Evolutionary conservation across 2,113 vertebrate species (phyloP).

Genomic region (Urocitellus parryii): DNA sequence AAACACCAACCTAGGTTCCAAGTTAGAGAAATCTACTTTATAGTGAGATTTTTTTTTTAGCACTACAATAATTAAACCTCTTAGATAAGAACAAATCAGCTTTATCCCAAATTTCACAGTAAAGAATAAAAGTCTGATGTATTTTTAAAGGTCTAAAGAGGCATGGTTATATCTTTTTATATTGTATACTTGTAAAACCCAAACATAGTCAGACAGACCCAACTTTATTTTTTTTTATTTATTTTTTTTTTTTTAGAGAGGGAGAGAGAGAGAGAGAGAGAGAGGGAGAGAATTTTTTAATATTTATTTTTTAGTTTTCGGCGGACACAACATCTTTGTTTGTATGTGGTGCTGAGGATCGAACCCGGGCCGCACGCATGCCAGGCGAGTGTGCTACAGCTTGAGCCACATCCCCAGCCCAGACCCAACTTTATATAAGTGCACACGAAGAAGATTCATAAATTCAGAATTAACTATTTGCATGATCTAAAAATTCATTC

Average conservation of each 20-base stretch:
- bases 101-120: slow-evolving; percentile 35
- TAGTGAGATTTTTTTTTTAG: neutral
- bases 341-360: no score
- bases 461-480: slow-evolving; percentile 40
- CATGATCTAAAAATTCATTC: neutral
- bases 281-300: no score
- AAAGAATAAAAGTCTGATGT: slow-evolving; percentile 19
- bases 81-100: neutral
- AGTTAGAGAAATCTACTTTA: neutral
- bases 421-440: slow-evolving; percentile 44
- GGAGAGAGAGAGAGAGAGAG: no score
- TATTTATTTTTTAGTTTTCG: no score
- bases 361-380: no score
- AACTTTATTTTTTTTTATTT: no score
- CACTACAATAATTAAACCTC: neutral
- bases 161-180: slow-evolving; percentile 28
- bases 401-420: no score
- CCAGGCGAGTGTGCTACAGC: no score
- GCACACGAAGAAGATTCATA: slow-evolving; percentile 18
- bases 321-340: no score
- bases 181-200: slow-evolving; percentile 17
- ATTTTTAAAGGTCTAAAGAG: slow-evolving; percentile 43
- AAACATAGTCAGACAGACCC: neutral
- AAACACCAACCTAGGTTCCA: neutral
- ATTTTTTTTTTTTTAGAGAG: no score